Evolutionary conservation across 2,888 invertebrate genomes (phyloP), one percentile per base, ranked within the genome.

Genomic region (Hirtodrosophila trivittata): DNA sequence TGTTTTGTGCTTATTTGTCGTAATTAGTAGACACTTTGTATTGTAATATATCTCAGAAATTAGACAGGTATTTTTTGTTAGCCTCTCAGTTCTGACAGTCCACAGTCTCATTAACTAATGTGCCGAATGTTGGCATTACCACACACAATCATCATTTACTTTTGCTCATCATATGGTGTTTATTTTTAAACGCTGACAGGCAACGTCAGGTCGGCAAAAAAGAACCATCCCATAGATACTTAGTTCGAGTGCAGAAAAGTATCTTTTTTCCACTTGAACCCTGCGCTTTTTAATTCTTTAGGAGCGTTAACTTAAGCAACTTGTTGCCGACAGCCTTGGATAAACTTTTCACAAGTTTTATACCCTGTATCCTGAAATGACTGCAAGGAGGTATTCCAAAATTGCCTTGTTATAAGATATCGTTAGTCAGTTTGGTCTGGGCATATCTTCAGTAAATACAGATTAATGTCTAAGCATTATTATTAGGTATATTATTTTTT

Each of bases 181-280:
- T 76, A 77, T 80, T 80, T 77, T 71, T 74, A 77, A 77, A 63
- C 42, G 55, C 74, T 74, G 80, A 74, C 66, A 57, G 57, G 6
- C 56, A 50, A 18, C 45, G 43, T 41, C 41, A 63, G 21, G 33
- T 9, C 28, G 30, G 7, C 49, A 13, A 43, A 39, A 33, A 39
- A 21, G 5, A 12, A 26, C 35, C 30, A 66, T 32, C 25, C 14
- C 42, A 45, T 49, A 57, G 62, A 52, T 62, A 49, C 68, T 57
- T 33, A 26, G 39, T 46, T 38, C 14, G 37, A 54, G 52, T 68
- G 68, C 63, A 62, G 18, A 62, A 68, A 45, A 52, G 43, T 49
- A 52, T 43, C 35, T 67, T 47, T 52, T 51, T 13, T 38, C 3
- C 16, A 32, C 32, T 51, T 25, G n/a, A n/a, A n/a, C n/a, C n/a